phyloP scores from a whole-genome alignment of 1,140 invertebrate genomes.

The Muscidifurax raptorellus region DNA sequence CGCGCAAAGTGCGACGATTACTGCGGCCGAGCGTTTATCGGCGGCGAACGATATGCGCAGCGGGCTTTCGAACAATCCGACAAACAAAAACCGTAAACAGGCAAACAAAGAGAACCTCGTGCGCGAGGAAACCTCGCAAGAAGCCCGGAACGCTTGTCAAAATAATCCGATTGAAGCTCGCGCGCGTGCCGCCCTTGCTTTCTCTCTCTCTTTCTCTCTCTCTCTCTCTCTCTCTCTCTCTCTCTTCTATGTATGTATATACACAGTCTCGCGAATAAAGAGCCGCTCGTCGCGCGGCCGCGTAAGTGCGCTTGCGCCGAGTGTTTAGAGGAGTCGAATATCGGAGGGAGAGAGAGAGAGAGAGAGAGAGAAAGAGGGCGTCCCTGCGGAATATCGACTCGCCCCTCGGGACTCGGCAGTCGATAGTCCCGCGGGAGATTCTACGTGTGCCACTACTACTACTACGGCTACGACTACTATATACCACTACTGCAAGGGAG shows the following conservation, averaged over 20 bases:
- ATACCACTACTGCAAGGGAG: constrained; percentile 35
- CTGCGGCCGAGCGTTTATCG: not conserved
- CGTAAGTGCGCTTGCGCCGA: constrained; percentile 68
- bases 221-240: not conserved
- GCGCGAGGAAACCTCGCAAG: not conserved
- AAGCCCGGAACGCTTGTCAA: constrained; percentile 6
- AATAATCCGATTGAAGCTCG: constrained; percentile 40
- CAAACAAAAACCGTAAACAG: not conserved
- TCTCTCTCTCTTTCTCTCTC: constrained; percentile 4
- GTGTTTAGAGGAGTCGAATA: constrained; percentile 68
- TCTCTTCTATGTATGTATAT: not conserved
- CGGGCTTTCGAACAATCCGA: not conserved
- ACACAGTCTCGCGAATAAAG: constrained; percentile 53
- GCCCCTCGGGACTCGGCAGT: constrained; percentile 74
- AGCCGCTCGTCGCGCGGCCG: constrained; percentile 24
- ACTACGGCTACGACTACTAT: constrained; percentile 49
- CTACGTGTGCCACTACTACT: constrained; percentile 56
- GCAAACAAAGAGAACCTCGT: too few relatives aligned
- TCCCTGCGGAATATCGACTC: constrained; percentile 75
- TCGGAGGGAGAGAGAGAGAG: constrained; percentile 55
- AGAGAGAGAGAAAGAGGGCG: constrained; percentile 57
- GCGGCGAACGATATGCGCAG: not conserved
- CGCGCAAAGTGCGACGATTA: not conserved
- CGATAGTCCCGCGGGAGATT: constrained; percentile 74
- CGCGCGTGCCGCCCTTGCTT: constrained; percentile 27